Percentiles rank a stretch among this genome's conserved stretches.
These are phyloP conservation scores for Drosophila parvula DNA, from an alignment of 1,140 invertebrate species.

Conservation along the genomic window DNA sequence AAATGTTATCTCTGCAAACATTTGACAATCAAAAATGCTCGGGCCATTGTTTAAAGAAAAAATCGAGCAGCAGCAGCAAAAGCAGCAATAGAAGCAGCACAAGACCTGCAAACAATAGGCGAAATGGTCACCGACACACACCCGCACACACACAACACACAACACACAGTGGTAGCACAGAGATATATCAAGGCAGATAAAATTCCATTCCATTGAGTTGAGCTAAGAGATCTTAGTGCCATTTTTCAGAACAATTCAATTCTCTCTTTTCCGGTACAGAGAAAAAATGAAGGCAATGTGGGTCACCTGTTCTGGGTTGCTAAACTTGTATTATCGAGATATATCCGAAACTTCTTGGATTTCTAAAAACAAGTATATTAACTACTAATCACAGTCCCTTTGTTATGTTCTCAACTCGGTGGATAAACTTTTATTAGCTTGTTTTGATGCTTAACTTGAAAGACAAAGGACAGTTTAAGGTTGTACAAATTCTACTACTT, in stretches of 20 bases:
- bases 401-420: background rate
- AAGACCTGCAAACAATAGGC: constrained; percentile 49
- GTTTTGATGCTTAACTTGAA: background rate
- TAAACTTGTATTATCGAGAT: no score
- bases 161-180: constrained; percentile 44
- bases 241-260: constrained; percentile 20
- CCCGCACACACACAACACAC: constrained; percentile 32
- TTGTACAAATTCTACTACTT: constrained; percentile 2
- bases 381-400: background rate
- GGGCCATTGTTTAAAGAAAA: constrained; percentile 80
- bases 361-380: background rate
- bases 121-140: constrained; percentile 18
- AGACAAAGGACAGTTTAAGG: constrained; percentile 4
- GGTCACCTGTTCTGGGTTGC: background rate
- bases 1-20: constrained; percentile 82
- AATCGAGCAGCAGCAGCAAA: constrained; percentile 66
- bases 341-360: background rate
- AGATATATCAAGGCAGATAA: constrained; percentile 26
- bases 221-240: background rate
- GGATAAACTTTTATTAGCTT: background rate
- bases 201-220: constrained; percentile 39
- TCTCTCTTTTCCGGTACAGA: background rate
- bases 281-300: background rate
- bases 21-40: constrained; percentile 82
- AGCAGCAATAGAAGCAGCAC: constrained; percentile 46